Conservation (phyloP, 2,113 vertebrate species). For the Hippocampus abdominalis region DNA sequence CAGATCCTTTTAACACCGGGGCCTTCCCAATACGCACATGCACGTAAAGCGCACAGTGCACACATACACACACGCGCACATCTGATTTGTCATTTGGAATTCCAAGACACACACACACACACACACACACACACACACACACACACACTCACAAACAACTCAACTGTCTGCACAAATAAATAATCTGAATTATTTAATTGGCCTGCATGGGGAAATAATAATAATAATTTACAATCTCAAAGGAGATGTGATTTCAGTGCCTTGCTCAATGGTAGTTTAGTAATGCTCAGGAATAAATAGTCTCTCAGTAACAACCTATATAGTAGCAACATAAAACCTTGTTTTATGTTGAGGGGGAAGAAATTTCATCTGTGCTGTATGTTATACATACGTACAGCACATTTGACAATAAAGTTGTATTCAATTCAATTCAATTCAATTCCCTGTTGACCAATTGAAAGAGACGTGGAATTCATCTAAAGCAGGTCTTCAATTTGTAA, state of each 20-base stretch:
- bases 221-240: constrained; percentile 3
- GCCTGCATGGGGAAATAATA: neutral
- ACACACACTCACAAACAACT: neutral
- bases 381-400: no score
- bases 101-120: neutral
- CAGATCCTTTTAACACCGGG: constrained; percentile 88
- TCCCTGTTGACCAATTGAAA: neutral
- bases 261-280: neutral
- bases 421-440: no score
- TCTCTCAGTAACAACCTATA: neutral
- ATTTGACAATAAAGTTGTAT: no score
- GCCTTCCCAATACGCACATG: constrained; percentile 43
- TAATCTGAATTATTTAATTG: neutral
- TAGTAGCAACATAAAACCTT: no score
- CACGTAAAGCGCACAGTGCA: neutral
- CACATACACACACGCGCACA: constrained; percentile 2
- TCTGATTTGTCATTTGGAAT: neutral
- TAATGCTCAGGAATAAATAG: neutral
- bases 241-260: neutral
- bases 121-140: constrained; percentile 4
- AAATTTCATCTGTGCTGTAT: no score
- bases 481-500: neutral
- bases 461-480: neutral
- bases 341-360: no score
- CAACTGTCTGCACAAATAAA: constrained; percentile 3